Percentiles rank a stretch among this genome's conserved stretches.
Conservation (phyloP, 2,888 invertebrate species). For the Sarcophaga caerulescens region DNA sequence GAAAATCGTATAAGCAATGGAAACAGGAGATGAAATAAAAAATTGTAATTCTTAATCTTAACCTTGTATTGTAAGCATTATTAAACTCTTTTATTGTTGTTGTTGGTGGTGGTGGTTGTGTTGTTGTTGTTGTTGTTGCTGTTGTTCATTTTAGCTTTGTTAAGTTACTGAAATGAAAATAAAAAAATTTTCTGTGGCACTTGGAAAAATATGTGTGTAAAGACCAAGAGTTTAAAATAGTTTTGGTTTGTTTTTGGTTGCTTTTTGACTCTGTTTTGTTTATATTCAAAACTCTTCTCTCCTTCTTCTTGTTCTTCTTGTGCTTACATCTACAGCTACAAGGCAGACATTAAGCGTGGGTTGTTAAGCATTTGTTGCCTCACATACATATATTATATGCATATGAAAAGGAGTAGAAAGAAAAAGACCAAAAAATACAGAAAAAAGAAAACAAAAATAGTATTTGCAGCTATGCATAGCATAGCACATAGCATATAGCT, state of each 20-base stretch:
- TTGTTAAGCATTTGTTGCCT: constrained; percentile 63
- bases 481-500: too few species aligned
- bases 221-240: constrained; percentile 12
- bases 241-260: constrained; percentile 4
- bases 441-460: constrained; percentile 7
- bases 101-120: not conserved
- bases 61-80: constrained; percentile 59
- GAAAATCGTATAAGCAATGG: constrained; percentile 20
- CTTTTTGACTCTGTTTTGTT: not conserved
- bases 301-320: not conserved
- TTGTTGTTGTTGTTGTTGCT: not conserved
- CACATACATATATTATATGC: constrained; percentile 37
- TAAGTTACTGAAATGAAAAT: not conserved
- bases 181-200: constrained; percentile 4
- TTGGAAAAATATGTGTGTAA: not conserved
- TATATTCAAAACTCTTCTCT: constrained; percentile 8
- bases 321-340: not conserved
- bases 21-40: constrained; percentile 57
- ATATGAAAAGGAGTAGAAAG: not conserved
- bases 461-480: not conserved
- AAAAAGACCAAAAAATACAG: not conserved
- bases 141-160: not conserved
- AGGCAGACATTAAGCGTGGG: constrained; percentile 54
- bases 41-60: constrained; percentile 65
- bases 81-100: constrained; percentile 40